Base-by-base conservation (phyloP, 53 echinoderm and acorn worm genomes). In the Patiria pectinifera region DNA sequence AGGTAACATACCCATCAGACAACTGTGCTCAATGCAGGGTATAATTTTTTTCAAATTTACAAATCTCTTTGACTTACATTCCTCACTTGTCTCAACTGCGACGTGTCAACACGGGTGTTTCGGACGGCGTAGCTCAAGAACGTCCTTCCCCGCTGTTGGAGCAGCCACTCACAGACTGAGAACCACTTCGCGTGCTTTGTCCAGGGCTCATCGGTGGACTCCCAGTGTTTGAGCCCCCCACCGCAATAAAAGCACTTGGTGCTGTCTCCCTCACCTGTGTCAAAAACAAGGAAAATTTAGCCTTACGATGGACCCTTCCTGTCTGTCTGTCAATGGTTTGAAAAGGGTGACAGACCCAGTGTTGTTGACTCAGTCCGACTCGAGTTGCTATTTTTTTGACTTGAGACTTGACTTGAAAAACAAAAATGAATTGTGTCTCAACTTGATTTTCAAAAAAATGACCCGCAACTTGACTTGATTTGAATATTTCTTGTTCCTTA, bases 121-220 rank as follows among this genome's bases (percentile, higher is more conserved):
- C 72, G 81, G 2, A 91, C 82, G 6, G 95, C 94, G 58, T 96
- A 92, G 43, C 91, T 84, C 49, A 99, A 95, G 71, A 96, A 99
- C 1, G 93, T 85, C 72, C 89, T 94, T 10, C 99, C 99, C 71
- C 99, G 87, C 85, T 99, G 97, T 61, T 97, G 97, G 18, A 94
- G 75, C 7, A 99, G 78, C 96, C 96, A 99, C 23, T 96, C 97
- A 91, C 99, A 99, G 46, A 86, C 76, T 10, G 97, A 95, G 80
- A 97, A 99, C 97, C 99, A 97, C 78, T 94, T 95, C 87, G 99
- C 99, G 82, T 99, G 99, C 69, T 99, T 97, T 21, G 95, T 95
- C 97, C 97, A 97, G n/a, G 97, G 97, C 62, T 99, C 99, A 71
- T 97, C 97, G 3, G 80, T 91, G 2, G 96, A 93, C 45, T 94